Evolutionary conservation across 2,113 vertebrate species (phyloP), one percentile per base, ranked within the genome.

Genomic region (Tragelaphus scriptus): DNA sequence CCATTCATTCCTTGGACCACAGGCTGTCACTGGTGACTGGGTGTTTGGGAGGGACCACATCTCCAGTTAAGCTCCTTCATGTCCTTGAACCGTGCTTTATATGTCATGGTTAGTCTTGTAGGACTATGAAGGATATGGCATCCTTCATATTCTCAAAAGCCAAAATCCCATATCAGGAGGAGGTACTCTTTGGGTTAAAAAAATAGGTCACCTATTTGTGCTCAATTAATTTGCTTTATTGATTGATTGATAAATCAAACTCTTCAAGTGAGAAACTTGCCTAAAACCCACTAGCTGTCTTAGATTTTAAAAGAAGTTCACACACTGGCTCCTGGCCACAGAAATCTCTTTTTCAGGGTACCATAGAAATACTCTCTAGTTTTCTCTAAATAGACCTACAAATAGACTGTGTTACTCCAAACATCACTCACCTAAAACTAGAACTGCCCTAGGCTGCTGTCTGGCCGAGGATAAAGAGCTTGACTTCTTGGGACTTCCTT

Each of bases 381-480:
- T 92, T 32, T 53, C 89, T 94, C 92, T 91, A 80, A 89, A 44
- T 51, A 94, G 90, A 90, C 77, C 87, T 93, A 30, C 56, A 92
- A 84, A 75, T 79, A 96, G 95, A 92, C 79, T 79, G 80, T 61
- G 93, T 92, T 94, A 88, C 95, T 93, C 81, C 55, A 75, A 58
- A 77, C 63, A 53, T 65, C 49, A 68, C 44, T 95, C 98, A 95
- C 96, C 92, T 98, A 5, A 88, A 88, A 96, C 95, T 95, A 58
- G 53, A 93, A 93, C 58, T 86, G 85, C 85, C 51, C 88, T 97
- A 98, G 97, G 97, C 96, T 89, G 63, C 95, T 92, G 68, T 97
- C 95, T 96, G 98, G 97, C 92, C 88, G n/a, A 90, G 85, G 84
- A 91, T 97, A 96, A 96, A 93, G 97, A 97, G 77, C 88, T 85